Percentiles rank a stretch among this genome's conserved stretches.
These are phyloP conservation scores for Drosophila ambigua DNA, from an alignment of 1,140 invertebrate species.

Conservation along the genomic window DNA sequence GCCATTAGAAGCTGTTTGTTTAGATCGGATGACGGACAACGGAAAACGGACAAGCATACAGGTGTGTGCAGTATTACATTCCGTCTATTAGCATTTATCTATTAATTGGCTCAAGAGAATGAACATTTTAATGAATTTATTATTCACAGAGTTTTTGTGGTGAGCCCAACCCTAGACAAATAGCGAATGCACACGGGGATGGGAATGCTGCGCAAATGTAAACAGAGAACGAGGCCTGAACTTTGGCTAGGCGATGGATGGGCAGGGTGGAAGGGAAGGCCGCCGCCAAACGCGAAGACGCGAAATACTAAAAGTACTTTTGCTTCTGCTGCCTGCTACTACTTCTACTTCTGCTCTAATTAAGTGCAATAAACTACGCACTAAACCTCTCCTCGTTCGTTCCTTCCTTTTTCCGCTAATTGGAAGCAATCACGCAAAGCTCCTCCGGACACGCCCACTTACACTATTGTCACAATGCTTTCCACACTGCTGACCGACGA, in stretches of 20 bases:
- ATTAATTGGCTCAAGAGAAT: background rate
- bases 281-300: background rate
- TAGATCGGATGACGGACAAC: background rate
- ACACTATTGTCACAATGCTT: conserved; percentile 56
- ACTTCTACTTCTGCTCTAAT: conserved; percentile 24
- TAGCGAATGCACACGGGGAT: conserved; percentile 28
- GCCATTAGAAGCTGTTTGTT: background rate
- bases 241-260: conserved; percentile 6
- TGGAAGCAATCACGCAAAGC: conserved; percentile 34
- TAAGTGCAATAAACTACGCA: conserved; percentile 49
- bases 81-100: too few species aligned
- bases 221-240: conserved; percentile 29
- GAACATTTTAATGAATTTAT: conserved; percentile 26
- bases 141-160: background rate
- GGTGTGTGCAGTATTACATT: conserved; percentile 5
- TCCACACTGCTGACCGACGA: conserved; percentile 46
- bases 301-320: too few species aligned
- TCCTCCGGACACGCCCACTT: conserved; percentile 50
- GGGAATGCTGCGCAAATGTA: conserved; percentile 57
- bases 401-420: conserved; percentile 20
- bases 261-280: background rate
- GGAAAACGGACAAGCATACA: conserved; percentile 17
- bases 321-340: conserved; percentile 7
- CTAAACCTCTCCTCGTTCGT: conserved; percentile 8
- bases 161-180: conserved; percentile 33